These are phyloP conservation scores for Atrichornis clamosus DNA, from an alignment of 2,113 vertebrate genomes.

Conservation along the genomic window DNA sequence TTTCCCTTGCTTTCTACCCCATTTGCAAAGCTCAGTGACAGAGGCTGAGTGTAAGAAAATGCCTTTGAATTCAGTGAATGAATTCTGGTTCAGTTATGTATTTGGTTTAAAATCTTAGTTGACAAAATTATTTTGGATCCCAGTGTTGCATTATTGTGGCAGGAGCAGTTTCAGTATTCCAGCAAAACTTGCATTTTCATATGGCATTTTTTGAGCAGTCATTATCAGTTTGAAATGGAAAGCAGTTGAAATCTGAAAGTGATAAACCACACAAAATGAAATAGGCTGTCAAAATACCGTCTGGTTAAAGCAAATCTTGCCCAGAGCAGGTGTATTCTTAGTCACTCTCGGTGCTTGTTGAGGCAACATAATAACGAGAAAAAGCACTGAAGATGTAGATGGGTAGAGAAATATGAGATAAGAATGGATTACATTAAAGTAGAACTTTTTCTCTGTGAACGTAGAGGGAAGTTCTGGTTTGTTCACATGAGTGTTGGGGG, in stretches of 20 bases:
- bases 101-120: neutral
- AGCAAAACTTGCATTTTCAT: neutral
- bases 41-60: neutral
- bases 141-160: neutral
- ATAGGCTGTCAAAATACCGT: neutral
- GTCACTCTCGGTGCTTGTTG: neutral
- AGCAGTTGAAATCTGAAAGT: neutral
- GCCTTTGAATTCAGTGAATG: neutral
- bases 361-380: neutral
- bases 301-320: neutral
- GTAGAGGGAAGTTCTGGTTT: neutral
- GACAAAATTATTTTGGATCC: neutral
- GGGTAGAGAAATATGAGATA: neutral
- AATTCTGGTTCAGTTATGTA: neutral
- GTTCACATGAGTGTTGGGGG: accelerated
- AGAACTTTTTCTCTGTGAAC: neutral
- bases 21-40: neutral
- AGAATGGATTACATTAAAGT: neutral
- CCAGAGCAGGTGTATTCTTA: neutral
- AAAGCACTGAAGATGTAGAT: neutral
- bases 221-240: neutral
- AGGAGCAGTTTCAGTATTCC: neutral
- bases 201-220: neutral
- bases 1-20: neutral
- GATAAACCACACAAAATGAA: neutral